A percentile compares a stretch with the other conserved stretches of the same genome.
Evolutionary conservation across 2,888 invertebrate genomes (phyloP).

Genomic region (Dryadula phaetusa): DNA sequence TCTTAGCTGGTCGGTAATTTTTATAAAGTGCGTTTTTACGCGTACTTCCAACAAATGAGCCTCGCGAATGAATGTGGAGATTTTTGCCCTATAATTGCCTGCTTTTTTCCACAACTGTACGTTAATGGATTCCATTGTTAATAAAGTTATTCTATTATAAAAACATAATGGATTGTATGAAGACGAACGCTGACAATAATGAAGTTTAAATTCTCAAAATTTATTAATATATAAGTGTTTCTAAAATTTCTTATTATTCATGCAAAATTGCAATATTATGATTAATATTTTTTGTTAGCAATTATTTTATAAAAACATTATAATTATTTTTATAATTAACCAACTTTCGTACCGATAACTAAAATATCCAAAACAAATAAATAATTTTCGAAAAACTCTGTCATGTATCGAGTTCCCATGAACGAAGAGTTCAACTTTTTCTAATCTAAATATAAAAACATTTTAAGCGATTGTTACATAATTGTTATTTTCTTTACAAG

Average conservation of each 20-base stretch:
- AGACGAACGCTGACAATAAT: conserved; percentile 28
- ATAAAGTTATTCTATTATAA: conserved; percentile 56
- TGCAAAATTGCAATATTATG: neutral
- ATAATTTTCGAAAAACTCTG: too few relatives aligned
- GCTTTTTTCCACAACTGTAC: conserved; percentile 49
- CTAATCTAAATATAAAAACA: neutral
- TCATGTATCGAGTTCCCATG: conserved; percentile 22
- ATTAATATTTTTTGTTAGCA: too few relatives aligned
- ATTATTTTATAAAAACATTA: too few relatives aligned
- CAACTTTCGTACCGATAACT: too few relatives aligned
- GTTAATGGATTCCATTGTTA: conserved; percentile 60
- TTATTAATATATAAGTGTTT: neutral
- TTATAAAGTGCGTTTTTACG: conserved; percentile 20
- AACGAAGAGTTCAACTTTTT: too few relatives aligned
- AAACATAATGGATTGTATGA: conserved; percentile 52
- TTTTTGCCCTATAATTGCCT: conserved; percentile 61
- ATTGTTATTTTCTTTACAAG: neutral
- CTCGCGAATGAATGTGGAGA: conserved; percentile 57
- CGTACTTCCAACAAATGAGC: conserved; percentile 50
- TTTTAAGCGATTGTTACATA: conserved; percentile 1
- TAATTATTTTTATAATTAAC: too few relatives aligned
- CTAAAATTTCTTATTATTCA: neutral
- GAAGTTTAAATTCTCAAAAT: conserved; percentile 31
- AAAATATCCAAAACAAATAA: too few relatives aligned
- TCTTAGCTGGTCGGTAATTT: conserved; percentile 13